Conservation (phyloP, 1,140 invertebrate genomes). For the Microplitis demolitor region DNA sequence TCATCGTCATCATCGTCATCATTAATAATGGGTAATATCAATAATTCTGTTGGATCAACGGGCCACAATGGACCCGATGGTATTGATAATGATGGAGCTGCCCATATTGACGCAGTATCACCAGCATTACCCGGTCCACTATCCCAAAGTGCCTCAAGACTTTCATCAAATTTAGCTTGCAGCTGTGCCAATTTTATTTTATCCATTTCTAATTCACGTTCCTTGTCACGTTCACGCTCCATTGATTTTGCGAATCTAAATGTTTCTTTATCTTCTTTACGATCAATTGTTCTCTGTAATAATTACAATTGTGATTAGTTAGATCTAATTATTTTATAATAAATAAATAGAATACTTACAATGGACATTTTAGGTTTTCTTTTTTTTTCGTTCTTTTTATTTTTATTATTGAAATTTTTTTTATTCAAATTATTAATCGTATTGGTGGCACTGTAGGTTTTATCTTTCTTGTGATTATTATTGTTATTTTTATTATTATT, state of each 20-base stretch:
- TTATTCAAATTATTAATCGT: background rate
- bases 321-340: too few species aligned
- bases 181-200: constrained; percentile 67
- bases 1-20: constrained; percentile 5
- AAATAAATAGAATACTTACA: background rate
- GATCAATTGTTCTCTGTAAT: constrained; percentile 18
- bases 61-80: constrained; percentile 56
- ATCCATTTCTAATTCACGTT: constrained; percentile 56
- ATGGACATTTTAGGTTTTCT: constrained; percentile 12
- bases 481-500: background rate
- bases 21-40: constrained; percentile 43
- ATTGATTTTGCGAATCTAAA: constrained; percentile 56
- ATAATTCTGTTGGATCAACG: constrained; percentile 44
- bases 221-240: constrained; percentile 54
- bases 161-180: constrained; percentile 70
- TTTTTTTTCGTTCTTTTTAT: background rate
- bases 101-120: constrained; percentile 56
- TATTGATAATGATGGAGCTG: constrained; percentile 56
- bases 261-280: constrained; percentile 45
- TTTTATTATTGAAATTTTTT: constrained; percentile 1
- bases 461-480: constrained; percentile 19
- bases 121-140: constrained; percentile 52
- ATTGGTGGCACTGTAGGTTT: constrained; percentile 28
- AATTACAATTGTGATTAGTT: too few species aligned
- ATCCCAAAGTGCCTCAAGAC: constrained; percentile 69